Conservation (phyloP, 1,140 invertebrate genomes). For the Sipha flava region DNA sequence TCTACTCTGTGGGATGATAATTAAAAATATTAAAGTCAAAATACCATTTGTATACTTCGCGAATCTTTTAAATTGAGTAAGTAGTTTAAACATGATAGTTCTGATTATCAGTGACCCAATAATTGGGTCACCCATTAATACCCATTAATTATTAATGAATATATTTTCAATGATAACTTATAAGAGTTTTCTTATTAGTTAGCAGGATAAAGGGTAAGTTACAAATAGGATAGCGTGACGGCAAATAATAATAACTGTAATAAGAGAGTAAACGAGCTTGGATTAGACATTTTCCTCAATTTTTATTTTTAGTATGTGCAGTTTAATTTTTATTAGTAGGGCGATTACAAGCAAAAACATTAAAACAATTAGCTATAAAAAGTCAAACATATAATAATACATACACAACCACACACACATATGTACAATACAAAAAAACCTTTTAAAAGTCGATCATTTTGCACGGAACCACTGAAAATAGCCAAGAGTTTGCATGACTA, state of each 20-base stretch:
- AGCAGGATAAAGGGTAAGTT: not conserved
- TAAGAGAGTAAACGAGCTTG: not conserved
- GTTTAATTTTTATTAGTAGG: not conserved
- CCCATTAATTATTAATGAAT: too few relatives aligned
- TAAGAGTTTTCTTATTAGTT: not conserved
- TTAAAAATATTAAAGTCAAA: too few relatives aligned
- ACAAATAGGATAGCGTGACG: slow-evolving; percentile 26
- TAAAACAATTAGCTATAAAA: slow-evolving; percentile 29
- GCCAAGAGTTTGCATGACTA: slow-evolving; percentile 8
- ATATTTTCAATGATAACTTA: slow-evolving; percentile 20
- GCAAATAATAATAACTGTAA: not conserved
- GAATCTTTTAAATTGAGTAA: not conserved
- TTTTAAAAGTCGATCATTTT: slow-evolving; percentile 25
- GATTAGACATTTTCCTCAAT: not conserved
- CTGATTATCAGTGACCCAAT: not conserved
- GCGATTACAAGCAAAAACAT: slow-evolving; percentile 27
- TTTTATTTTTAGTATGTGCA: slow-evolving; percentile 2
- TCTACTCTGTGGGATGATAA: too few relatives aligned
- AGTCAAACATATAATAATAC: not conserved
- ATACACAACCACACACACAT: not conserved
- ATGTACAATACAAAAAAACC: not conserved
- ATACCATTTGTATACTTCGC: not conserved
- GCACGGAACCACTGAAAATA: slow-evolving; percentile 11
- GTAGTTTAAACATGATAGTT: not conserved
- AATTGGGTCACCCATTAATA: too few relatives aligned